These are phyloP conservation scores for Sus scrofa DNA, from an alignment of 2,113 vertebrate species.

Conservation along the genomic window DNA sequence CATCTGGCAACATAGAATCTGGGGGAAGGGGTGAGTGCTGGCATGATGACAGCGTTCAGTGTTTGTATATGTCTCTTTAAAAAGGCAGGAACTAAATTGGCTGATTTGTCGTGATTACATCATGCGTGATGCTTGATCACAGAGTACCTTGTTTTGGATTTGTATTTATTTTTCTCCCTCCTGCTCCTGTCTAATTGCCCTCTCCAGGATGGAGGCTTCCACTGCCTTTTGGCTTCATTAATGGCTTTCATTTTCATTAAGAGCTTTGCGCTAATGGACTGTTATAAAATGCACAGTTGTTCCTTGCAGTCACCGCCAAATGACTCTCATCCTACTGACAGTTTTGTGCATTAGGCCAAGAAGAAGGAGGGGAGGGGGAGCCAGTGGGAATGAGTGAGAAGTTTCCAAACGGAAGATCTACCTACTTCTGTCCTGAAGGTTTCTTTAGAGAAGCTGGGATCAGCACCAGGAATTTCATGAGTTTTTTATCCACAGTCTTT, in stretches of 20 bases:
- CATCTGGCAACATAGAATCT: slow-evolving; percentile 44
- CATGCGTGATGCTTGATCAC: slow-evolving; percentile 78
- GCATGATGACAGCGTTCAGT: neutral
- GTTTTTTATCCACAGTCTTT: neutral
- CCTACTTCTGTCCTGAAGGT: neutral
- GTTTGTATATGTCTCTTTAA: slow-evolving; percentile 68
- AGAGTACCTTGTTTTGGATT: slow-evolving; percentile 82
- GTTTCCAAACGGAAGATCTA: neutral
- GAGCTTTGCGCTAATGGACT: slow-evolving; percentile 88
- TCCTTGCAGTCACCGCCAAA: slow-evolving; percentile 86
- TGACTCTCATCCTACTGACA: slow-evolving; percentile 83
- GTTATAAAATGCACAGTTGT: slow-evolving; percentile 87
- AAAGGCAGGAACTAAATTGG: slow-evolving; percentile 66
- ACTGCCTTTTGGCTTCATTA: slow-evolving; percentile 89
- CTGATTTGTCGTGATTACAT: slow-evolving; percentile 78
- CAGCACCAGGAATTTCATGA: neutral
- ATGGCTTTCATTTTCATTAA: slow-evolving; percentile 91
- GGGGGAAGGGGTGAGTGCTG: neutral
- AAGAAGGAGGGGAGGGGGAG: neutral
- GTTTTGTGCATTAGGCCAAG: slow-evolving; percentile 82
- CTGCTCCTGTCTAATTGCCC: slow-evolving; percentile 86
- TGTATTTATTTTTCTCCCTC: slow-evolving; percentile 86
- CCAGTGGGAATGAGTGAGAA: neutral
- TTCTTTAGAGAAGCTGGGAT: neutral
- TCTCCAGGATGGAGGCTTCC: slow-evolving; percentile 84